These are phyloP conservation scores for Babyrousa celebensis DNA, from an alignment of 2,797 vertebrate genomes.

Conservation along the genomic window DNA sequence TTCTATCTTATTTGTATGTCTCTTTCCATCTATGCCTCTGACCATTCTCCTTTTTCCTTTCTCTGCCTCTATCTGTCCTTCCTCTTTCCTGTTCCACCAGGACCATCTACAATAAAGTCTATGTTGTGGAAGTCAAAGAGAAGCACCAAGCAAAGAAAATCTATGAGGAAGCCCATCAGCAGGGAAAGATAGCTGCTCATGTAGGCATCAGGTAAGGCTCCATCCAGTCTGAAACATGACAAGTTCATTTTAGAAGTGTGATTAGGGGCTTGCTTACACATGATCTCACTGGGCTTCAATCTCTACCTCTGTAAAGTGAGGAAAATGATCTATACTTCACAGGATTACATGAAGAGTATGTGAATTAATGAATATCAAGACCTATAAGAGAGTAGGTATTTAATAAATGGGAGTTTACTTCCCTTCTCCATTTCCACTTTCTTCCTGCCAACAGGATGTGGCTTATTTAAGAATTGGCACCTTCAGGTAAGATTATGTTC, in stretches of 20 bases:
- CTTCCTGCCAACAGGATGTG: conserved; percentile 18
- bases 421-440: conserved; percentile 61
- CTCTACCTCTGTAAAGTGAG: conserved; percentile 12
- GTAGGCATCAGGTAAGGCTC: conserved; percentile 93
- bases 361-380: conserved; percentile 42
- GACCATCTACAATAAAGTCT: conserved; percentile 92
- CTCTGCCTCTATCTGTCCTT: conserved; percentile 14
- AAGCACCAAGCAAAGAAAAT: conserved; percentile 95
- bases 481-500: conserved; percentile 43
- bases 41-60: neutral
- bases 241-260: conserved; percentile 3
- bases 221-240: conserved; percentile 6
- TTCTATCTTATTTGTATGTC: neutral
- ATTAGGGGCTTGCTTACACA: neutral
- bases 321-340: conserved; percentile 31
- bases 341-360: conserved; percentile 1
- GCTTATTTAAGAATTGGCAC: conserved; percentile 66
- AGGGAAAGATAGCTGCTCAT: conserved; percentile 94
- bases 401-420: conserved; percentile 34
- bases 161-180: conserved; percentile 93
- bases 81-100: conserved; percentile 87
- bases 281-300: neutral
- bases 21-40: conserved; percentile 17
- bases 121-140: conserved; percentile 94
- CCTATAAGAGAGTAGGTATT: conserved; percentile 20